phyloP scores from a whole-genome alignment of 1,140 invertebrate species.

The Cydia amplana region DNA sequence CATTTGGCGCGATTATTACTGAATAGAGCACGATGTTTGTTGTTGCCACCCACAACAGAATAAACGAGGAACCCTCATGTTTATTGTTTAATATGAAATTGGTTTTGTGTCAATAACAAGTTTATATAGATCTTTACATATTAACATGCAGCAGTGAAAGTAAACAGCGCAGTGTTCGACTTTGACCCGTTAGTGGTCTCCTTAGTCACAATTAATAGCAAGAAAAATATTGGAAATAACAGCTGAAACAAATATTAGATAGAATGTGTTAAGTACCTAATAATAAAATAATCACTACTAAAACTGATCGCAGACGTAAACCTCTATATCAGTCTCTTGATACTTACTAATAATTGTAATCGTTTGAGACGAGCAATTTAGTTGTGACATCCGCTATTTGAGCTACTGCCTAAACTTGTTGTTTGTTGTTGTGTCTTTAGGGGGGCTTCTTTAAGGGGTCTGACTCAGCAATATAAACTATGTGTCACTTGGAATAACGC shows the following conservation, averaged over 20 bases:
- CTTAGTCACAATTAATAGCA: too few relatives aligned
- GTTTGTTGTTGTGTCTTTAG: constrained; percentile 31
- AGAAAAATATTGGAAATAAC: too few relatives aligned
- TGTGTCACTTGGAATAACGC: neutral
- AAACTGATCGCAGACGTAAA: too few relatives aligned
- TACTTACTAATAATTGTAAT: neutral
- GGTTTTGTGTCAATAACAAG: neutral
- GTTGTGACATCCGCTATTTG: constrained; percentile 14
- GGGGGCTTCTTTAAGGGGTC: constrained; percentile 18
- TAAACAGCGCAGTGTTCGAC: neutral
- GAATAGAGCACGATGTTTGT: constrained; percentile 7
- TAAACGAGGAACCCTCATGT: neutral
- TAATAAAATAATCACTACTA: too few relatives aligned
- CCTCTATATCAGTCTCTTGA: neutral
- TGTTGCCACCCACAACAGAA: neutral
- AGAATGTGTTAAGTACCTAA: too few relatives aligned
- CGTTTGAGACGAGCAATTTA: constrained; percentile 16
- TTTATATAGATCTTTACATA: neutral
- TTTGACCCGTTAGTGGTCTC: too few relatives aligned
- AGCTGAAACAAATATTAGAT: too few relatives aligned
- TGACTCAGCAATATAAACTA: neutral
- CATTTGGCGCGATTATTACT: constrained; percentile 26
- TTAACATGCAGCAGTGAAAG: neutral
- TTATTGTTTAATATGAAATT: neutral
- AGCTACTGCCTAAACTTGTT: constrained; percentile 5